These are phyloP conservation scores for Leiothrix lutea DNA, from an alignment of 2,113 vertebrate species.

Conservation along the genomic window DNA sequence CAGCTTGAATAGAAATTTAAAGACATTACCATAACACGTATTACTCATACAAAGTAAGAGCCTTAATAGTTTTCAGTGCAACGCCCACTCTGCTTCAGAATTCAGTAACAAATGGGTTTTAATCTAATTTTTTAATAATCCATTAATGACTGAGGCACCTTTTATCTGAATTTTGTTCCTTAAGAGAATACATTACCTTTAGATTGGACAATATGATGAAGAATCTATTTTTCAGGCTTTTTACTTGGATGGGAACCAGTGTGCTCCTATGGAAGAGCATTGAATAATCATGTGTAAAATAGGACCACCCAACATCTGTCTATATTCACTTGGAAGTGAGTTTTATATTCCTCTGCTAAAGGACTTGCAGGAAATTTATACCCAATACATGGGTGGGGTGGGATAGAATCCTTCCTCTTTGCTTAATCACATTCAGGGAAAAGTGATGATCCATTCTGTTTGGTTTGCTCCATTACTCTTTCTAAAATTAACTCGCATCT, in stretches of 20 bases:
- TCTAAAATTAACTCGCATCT: constrained; percentile 69
- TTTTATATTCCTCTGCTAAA: constrained; percentile 42
- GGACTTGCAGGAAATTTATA: constrained; percentile 51
- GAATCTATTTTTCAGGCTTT: constrained; percentile 17
- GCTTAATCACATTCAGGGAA: constrained; percentile 63
- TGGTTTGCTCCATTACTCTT: constrained; percentile 55
- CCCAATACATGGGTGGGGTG: constrained; percentile 59
- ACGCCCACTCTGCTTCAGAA: not conserved
- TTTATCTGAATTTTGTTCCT: not conserved
- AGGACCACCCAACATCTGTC: constrained; percentile 67
- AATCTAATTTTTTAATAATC: not conserved
- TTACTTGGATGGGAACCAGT: not conserved
- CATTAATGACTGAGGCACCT: not conserved
- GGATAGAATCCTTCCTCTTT: constrained; percentile 67
- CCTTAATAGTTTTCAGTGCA: not conserved
- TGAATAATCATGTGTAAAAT: constrained; percentile 53
- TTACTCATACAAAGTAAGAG: not conserved
- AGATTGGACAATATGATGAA: not conserved
- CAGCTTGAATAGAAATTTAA: not conserved
- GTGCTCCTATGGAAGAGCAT: not conserved
- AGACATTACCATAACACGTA: not conserved
- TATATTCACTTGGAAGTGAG: constrained; percentile 49
- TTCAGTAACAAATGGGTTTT: not conserved
- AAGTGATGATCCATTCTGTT: constrained; percentile 55
- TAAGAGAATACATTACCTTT: not conserved